A percentile compares a stretch with the other conserved stretches of the same genome.
Evolutionary conservation across 2,888 invertebrate genomes (phyloP).

Genomic region (Mechanitis messenoides): DNA sequence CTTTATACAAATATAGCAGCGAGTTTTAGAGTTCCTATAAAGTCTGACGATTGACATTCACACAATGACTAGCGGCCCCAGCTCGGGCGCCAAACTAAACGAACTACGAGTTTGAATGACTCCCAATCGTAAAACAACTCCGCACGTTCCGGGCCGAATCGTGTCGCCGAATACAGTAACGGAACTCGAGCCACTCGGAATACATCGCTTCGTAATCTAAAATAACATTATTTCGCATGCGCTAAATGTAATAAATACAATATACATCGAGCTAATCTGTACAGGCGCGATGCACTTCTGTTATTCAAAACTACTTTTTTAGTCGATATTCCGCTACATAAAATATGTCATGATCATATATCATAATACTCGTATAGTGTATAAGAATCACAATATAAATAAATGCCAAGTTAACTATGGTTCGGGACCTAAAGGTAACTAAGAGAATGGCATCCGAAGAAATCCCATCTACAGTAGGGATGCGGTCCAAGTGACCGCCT

Average conservation of each 20-base stretch:
- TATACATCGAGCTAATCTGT: constrained; percentile 61
- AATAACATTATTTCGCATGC: constrained; percentile 54
- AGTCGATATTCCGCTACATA: constrained; percentile 63
- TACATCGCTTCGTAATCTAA: constrained; percentile 55
- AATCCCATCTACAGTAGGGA: constrained; percentile 41
- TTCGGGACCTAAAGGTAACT: constrained; percentile 72
- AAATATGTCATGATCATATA: constrained; percentile 66
- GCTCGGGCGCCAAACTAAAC: constrained; percentile 43
- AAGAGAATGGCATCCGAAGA: constrained; percentile 72
- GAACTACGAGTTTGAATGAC: constrained; percentile 55
- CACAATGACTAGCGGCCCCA: constrained; percentile 75
- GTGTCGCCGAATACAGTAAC: constrained; percentile 62
- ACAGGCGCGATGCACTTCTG: constrained; percentile 52
- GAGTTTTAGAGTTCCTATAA: constrained; percentile 86
- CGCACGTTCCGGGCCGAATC: constrained; percentile 47
- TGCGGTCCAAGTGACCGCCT: constrained; percentile 38
- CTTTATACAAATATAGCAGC: constrained; percentile 84
- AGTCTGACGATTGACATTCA: constrained; percentile 75
- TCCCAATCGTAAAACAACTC: constrained; percentile 40
- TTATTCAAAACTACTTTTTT: constrained; percentile 57
- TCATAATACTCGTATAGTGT: constrained; percentile 66
- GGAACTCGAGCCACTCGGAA: constrained; percentile 75
- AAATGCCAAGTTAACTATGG: constrained; percentile 74
- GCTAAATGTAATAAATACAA: constrained; percentile 57
- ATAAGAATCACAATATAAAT: constrained; percentile 69